phyloP scores from a whole-genome alignment of 2,888 invertebrate genomes.

The Carpatolechia fugitivella region DNA sequence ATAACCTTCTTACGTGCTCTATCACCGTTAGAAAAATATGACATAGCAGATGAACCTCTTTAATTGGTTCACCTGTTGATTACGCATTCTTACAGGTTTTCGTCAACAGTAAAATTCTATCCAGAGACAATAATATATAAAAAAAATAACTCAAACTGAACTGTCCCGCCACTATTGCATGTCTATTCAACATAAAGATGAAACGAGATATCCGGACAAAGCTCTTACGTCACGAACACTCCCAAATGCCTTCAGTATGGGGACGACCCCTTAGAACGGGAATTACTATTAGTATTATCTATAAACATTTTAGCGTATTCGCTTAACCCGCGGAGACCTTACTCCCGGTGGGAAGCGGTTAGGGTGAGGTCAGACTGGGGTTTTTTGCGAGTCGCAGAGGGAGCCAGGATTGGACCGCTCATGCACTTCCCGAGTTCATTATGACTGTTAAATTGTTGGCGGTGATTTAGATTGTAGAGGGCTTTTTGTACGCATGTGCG shows the following conservation, averaged over 20 bases:
- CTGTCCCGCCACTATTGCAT: slow-evolving; percentile 35
- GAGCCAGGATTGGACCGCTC: slow-evolving; percentile 62
- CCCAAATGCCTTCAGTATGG: slow-evolving; percentile 57
- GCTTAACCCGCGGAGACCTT: slow-evolving; percentile 76
- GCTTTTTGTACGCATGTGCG: slow-evolving; percentile 23
- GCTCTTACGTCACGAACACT: slow-evolving; percentile 48
- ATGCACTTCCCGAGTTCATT: slow-evolving; percentile 56
- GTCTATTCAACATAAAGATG: slow-evolving; percentile 47
- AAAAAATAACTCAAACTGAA: background rate
- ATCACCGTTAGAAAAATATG: no score
- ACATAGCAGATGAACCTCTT: no score
- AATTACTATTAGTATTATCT: slow-evolving; percentile 76
- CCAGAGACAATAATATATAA: background rate
- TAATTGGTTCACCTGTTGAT: no score
- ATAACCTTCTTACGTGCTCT: no score
- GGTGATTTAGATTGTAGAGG: slow-evolving; percentile 44
- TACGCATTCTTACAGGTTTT: no score
- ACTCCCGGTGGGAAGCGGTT: slow-evolving; percentile 58
- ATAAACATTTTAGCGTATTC: slow-evolving; percentile 76
- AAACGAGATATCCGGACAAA: slow-evolving; percentile 54
- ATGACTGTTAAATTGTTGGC: slow-evolving; percentile 60
- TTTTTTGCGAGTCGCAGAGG: slow-evolving; percentile 65
- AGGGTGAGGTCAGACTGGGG: slow-evolving; percentile 47
- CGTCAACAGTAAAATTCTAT: no score
- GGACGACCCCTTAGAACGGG: slow-evolving; percentile 53